A percentile compares a stretch with the other conserved stretches of the same genome.
phyloP scores from a whole-genome alignment of 2,888 invertebrate species.

The Ochropleura leucogaster region DNA sequence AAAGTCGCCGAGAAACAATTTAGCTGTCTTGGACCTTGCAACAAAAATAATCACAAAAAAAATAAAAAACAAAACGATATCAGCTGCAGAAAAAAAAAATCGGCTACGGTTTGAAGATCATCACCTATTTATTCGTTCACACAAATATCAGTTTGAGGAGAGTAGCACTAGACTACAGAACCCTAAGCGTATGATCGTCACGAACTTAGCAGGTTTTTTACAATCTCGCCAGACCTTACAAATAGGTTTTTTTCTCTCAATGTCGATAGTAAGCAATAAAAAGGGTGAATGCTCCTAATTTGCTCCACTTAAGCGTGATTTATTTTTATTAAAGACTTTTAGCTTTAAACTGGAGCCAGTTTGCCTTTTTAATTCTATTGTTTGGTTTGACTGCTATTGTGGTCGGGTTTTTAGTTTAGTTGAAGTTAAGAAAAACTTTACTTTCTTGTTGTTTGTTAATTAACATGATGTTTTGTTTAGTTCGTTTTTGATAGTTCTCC shows the following conservation, averaged over 20 bases:
- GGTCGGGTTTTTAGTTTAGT: conserved; percentile 14
- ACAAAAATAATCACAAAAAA: too few relatives aligned
- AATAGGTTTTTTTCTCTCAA: conserved; percentile 58
- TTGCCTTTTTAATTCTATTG: conserved; percentile 48
- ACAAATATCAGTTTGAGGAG: neutral
- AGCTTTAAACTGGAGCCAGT: conserved; percentile 43
- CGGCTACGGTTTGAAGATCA: neutral
- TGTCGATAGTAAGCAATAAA: conserved; percentile 65
- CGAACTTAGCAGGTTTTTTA: conserved; percentile 49
- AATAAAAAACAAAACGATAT: too few relatives aligned
- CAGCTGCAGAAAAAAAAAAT: too few relatives aligned
- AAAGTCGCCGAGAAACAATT: too few relatives aligned
- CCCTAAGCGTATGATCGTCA: neutral
- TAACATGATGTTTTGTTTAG: neutral
- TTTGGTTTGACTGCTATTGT: conserved; percentile 32
- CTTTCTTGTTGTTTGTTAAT: conserved; percentile 20
- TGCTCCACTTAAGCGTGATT: conserved; percentile 62
- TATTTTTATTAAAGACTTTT: conserved; percentile 62
- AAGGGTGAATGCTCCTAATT: conserved; percentile 68
- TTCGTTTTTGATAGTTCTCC: neutral
- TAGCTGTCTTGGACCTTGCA: too few relatives aligned
- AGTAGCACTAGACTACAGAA: conserved; percentile 5
- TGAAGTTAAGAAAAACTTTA: conserved; percentile 8
- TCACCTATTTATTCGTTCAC: neutral
- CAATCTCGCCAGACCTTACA: conserved; percentile 63